A percentile compares a stretch with the other conserved stretches of the same genome.
Conservation (phyloP, 2,888 invertebrate genomes). For the Piscicola geometra region DNA sequence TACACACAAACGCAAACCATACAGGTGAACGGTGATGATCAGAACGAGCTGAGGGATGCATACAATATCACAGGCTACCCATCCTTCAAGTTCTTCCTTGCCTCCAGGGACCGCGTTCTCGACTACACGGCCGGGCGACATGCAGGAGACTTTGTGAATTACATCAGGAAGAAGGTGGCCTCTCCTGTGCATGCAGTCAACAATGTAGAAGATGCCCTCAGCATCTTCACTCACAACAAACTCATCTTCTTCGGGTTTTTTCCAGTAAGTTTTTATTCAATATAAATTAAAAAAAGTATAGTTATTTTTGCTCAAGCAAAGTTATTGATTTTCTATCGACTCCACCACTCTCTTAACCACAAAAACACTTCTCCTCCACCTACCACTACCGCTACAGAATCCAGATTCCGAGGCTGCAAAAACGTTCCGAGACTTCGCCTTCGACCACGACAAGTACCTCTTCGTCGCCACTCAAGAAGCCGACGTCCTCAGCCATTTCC, state of each 20-base stretch:
- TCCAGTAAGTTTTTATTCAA: conserved; percentile 50
- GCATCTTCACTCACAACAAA: conserved; percentile 72
- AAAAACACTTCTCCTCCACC: too few relatives aligned
- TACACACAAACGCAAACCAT: too few relatives aligned
- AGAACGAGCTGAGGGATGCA: conserved; percentile 61
- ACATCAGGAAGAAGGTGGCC: conserved; percentile 94
- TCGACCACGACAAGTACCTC: conserved; percentile 75
- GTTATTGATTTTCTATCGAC: too few relatives aligned
- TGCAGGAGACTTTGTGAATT: conserved; percentile 82
- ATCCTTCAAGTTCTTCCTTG: conserved; percentile 87
- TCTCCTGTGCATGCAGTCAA: conserved; percentile 79
- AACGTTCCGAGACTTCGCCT: conserved; percentile 75
- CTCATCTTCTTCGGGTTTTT: conserved; percentile 69
- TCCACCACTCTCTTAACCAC: too few relatives aligned
- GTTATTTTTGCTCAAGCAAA: too few relatives aligned
- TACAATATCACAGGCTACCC: conserved; percentile 89
- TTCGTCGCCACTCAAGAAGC: conserved; percentile 80
- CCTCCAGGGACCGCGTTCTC: conserved; percentile 68
- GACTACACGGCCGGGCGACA: conserved; percentile 88
- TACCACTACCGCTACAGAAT: too few relatives aligned
- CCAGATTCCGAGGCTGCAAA: conserved; percentile 68
- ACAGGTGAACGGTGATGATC: background rate
- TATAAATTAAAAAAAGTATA: too few relatives aligned
- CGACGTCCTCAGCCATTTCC: conserved; percentile 73
- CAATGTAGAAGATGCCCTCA: conserved; percentile 70